Base-by-base conservation (phyloP, 2,797 vertebrate species). In the Coranthus polyacanthus region DNA sequence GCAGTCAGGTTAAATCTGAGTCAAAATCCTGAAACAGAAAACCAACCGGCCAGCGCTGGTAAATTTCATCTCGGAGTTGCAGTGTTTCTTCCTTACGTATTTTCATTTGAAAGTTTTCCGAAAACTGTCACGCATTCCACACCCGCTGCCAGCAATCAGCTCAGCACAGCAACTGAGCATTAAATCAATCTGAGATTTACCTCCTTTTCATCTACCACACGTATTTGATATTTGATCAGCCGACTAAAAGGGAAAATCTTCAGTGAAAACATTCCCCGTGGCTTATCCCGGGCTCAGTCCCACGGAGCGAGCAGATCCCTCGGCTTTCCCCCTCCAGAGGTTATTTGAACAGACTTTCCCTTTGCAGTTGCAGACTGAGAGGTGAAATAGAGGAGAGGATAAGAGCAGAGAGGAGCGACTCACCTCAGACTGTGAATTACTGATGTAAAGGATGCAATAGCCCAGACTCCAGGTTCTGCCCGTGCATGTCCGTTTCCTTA, bases 351-450 rank as follows among this genome's bases (percentile, higher is more conserved):
- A 49, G 70, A 71, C 65, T 74, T 63, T 37, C 49, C 32, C 62
- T 13, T 22, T 51, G 41, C 74, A 73, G 62, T 44, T 47, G 59
- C 50, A 70, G 69, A 59, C 60, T 32, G 68, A 81, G 67, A 86
- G 82, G 75, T 82, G 84, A 81, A 79, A 81, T 32, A 65, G 56
- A 82, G 74, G 75, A 79, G 66, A 68, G 58, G 65, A 78, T 45
- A n/a, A 65, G 63, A 87, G 67, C 59, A 71, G 69, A 83, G 54
- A 63, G 60, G 61, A 69, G 79, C 61, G 70, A 91, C 96, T 97
- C 95, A 97, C 97, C 97, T 97, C 92, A 90, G 87, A 86, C 83
- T 82, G 85, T 78, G 81, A 84, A 89, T 91, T 88, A 93, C 85
- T 89, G 95, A 86, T 68, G 90, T 79, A 80, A 85, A 92, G 93